Conservation (phyloP, 2,797 vertebrate species). For the Lepus townsendii region DNA sequence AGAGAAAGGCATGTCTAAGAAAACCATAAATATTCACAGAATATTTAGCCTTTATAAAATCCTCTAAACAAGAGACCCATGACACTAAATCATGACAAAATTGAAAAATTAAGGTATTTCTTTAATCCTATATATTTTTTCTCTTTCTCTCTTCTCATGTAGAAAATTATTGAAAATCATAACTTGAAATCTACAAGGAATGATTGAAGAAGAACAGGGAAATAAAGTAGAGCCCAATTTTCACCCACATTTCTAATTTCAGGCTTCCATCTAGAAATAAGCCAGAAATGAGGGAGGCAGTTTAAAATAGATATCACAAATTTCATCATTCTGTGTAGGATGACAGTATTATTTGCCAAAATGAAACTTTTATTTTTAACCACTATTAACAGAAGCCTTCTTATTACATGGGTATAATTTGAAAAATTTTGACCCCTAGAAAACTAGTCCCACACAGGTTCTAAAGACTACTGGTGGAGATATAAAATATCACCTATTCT, state of each 20-base stretch:
- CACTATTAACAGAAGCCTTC: neutral
- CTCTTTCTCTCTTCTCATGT: neutral
- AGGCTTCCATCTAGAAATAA: neutral
- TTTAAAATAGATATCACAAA: neutral
- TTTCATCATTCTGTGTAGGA: neutral
- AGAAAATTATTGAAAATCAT: neutral
- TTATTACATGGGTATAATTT: neutral
- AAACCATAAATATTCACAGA: neutral
- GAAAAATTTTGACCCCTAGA: neutral
- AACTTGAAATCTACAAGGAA: neutral
- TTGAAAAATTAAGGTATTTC: neutral
- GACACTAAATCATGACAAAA: neutral
- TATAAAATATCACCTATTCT: neutral
- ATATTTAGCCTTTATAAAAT: neutral
- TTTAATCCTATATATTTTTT: neutral
- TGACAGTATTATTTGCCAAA: neutral
- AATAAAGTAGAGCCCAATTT: neutral
- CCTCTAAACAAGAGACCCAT: neutral
- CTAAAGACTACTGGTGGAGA: neutral
- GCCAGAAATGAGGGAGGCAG: neutral
- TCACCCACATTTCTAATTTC: neutral
- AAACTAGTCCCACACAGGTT: neutral
- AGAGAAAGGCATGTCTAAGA: neutral
- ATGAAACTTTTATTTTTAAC: neutral
- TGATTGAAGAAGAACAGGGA: neutral